These are phyloP conservation scores for Pseudomyrmex dendroicus DNA, from an alignment of 1,140 invertebrate genomes.

Conservation along the genomic window DNA sequence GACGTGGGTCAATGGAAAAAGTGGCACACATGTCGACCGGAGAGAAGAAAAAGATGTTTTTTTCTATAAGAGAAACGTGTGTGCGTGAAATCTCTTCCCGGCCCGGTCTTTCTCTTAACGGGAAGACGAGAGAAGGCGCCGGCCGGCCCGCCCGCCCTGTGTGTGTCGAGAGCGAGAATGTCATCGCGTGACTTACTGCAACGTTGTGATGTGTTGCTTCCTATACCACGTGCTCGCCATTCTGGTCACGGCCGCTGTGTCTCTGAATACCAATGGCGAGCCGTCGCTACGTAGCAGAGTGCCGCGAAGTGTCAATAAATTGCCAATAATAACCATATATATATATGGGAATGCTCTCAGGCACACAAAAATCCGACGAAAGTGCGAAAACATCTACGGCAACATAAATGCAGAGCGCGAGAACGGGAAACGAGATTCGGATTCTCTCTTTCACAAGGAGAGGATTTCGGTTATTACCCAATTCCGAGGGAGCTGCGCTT, in stretches of 20 bases:
- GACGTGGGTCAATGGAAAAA: constrained; percentile 27
- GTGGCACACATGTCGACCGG: constrained; percentile 26
- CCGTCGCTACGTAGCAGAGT: background rate
- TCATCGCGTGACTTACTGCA: constrained; percentile 55
- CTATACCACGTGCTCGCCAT: constrained; percentile 46
- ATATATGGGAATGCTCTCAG: background rate
- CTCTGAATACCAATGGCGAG: background rate
- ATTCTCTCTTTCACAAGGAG: background rate
- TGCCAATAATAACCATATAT: background rate
- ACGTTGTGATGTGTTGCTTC: constrained; percentile 61
- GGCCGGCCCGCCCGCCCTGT: too few relatives aligned
- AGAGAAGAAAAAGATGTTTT: background rate
- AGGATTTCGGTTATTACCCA: constrained; percentile 39
- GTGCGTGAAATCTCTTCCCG: constrained; percentile 18
- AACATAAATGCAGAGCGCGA: background rate
- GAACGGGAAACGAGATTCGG: background rate
- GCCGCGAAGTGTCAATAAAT: background rate
- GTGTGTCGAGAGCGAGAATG: constrained; percentile 6
- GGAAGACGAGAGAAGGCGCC: too few relatives aligned
- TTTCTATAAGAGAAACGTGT: constrained; percentile 13
- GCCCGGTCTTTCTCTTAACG: background rate
- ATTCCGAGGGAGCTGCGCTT: background rate
- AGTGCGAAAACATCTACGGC: background rate
- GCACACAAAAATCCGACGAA: background rate
- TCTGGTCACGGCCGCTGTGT: constrained; percentile 7